Percentiles rank a stretch among this genome's conserved stretches.
phyloP scores from a whole-genome alignment of 2,888 invertebrate species.

The Argyresthia albistria region DNA sequence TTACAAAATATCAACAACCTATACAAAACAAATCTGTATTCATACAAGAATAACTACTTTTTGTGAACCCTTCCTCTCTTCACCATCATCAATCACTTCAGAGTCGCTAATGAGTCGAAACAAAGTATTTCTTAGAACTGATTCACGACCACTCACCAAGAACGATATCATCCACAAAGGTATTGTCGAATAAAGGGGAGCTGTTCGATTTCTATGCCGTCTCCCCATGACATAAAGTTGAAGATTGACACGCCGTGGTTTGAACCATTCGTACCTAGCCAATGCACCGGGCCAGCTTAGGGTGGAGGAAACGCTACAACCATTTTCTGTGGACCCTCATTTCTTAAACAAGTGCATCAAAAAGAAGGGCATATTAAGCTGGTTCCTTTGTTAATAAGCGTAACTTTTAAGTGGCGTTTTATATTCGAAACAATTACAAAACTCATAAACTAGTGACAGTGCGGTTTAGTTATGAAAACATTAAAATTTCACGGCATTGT shows the following conservation, averaged over 20 bases:
- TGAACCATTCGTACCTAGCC: no score
- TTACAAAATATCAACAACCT: not conserved
- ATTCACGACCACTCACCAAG: not conserved
- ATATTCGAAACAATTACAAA: conserved; percentile 6
- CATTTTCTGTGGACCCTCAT: no score
- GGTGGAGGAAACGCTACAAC: no score
- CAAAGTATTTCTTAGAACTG: conserved; percentile 5
- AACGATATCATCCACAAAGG: not conserved
- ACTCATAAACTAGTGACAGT: conserved; percentile 7
- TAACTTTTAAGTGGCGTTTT: not conserved
- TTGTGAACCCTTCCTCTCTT: not conserved
- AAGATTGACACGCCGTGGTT: no score
- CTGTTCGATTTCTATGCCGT: not conserved
- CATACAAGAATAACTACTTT: no score
- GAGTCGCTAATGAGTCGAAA: conserved; percentile 5
- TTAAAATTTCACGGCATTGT: conserved; percentile 4
- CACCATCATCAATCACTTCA: conserved; percentile 1
- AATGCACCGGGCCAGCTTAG: no score
- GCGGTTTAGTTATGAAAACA: conserved; percentile 4
- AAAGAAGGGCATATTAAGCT: not conserved
- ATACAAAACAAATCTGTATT: no score
- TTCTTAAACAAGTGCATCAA: not conserved
- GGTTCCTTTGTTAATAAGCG: not conserved
- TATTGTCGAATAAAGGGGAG: not conserved
- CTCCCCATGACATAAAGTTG: no score